Conservation (phyloP, 2,888 invertebrate genomes). For the Coecobrya sp. region DNA sequence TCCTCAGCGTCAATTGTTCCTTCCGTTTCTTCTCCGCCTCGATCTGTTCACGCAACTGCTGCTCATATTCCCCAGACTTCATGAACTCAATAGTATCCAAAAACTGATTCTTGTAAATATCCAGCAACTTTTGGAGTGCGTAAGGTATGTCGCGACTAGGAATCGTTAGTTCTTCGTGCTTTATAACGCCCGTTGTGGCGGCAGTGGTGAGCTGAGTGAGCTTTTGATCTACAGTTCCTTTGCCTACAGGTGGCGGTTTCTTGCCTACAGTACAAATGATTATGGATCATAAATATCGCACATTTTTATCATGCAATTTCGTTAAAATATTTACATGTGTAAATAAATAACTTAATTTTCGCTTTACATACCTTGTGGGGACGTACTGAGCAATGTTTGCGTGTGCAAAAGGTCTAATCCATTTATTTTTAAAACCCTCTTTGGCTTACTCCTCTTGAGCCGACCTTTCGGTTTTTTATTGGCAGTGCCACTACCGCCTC, state of each 20-base stretch:
- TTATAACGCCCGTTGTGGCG: constrained; percentile 88
- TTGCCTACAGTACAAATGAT: constrained; percentile 90
- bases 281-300: too few relatives aligned
- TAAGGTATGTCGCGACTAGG: constrained; percentile 95
- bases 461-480: constrained; percentile 89
- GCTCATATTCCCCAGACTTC: constrained; percentile 93
- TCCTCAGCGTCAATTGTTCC: constrained; percentile 80
- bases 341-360: too few relatives aligned
- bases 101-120: constrained; percentile 95
- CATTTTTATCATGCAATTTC: too few relatives aligned
- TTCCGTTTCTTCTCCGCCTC: constrained; percentile 92
- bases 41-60: constrained; percentile 92
- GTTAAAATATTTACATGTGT: too few relatives aligned
- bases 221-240: constrained; percentile 97
- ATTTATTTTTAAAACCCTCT: constrained; percentile 91
- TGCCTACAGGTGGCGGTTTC: constrained; percentile 94
- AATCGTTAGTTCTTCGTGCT: constrained; percentile 94
- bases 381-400: constrained; percentile 95
- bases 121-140: constrained; percentile 95
- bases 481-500: constrained; percentile 87
- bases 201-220: constrained; percentile 92
- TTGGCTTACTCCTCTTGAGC: constrained; percentile 80
- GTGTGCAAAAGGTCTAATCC: constrained; percentile 96
- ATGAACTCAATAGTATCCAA: constrained; percentile 94
- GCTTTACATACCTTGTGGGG: constrained; percentile 90